Evolutionary conservation across 2,797 vertebrate genomes (phyloP), one percentile per base, ranked within the genome.

Genomic region (Chlorospingus flavigularis): DNA sequence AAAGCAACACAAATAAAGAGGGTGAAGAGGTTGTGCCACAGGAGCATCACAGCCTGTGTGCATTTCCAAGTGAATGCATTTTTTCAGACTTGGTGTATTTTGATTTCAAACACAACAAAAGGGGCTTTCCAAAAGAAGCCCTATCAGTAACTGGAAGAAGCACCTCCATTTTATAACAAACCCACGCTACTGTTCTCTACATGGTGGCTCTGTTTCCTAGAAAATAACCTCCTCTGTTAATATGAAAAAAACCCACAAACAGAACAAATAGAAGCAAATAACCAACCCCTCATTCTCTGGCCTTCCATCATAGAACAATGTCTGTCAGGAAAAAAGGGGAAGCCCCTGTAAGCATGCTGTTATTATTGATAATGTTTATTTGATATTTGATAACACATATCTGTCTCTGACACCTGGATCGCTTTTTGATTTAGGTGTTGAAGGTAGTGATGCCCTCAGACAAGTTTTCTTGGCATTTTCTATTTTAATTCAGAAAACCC

Each of bases 81-180:
- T 13, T 33, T 82, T 80, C 84, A 82, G 45, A 7, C 28, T 70
- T 40, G 4, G 20, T 57, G 30, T 94, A 73, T 75, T 96, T 83
- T 93, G 72, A 93, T 93, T 85, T 88, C 58, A 86, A 92, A 58
- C 19, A 72, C 70, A 81, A 79, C 35, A 55, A 31, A 77, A 94
- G 95, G 94, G 94, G 76, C 53, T 96, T 97, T 96, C 96, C 95
- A 77, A 66, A 86, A 77, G 66, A 57, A 96, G 79, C 62, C 43
- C 17, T 86, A 21, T 68, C 91, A 81, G 78, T 92, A 81, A 93
- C 71, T 67, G 91, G 83, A 93, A 94, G 84, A 47, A 93, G 71
- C 65, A 72, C 15, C 72, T 90, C 94, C 12, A 4, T 61, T 89
- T 86, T 83, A 58, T 25, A 94, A 61, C 78, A 92, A 95, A 80